phyloP scores from a whole-genome alignment of 2,888 invertebrate genomes.

The Rutpela maculata region DNA sequence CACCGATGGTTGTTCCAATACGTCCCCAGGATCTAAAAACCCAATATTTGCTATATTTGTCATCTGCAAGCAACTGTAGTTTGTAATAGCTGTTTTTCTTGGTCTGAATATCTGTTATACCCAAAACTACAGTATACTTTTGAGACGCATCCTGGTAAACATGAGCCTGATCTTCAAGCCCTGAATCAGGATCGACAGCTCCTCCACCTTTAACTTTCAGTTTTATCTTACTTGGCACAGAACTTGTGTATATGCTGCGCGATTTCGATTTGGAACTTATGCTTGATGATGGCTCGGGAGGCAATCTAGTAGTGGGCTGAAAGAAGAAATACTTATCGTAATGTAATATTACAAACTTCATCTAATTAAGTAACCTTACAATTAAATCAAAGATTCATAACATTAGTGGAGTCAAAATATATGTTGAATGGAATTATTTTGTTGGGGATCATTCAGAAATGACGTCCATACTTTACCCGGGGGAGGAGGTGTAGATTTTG shows the following conservation, averaged over 20 bases:
- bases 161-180: constrained; percentile 85
- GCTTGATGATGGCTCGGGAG: constrained; percentile 62
- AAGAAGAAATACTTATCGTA: constrained; percentile 3
- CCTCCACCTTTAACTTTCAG: constrained; percentile 86
- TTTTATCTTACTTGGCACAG: constrained; percentile 79
- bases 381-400: too few relatives aligned
- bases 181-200: constrained; percentile 95
- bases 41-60: constrained; percentile 78
- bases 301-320: constrained; percentile 69
- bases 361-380: too few relatives aligned
- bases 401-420: too few relatives aligned
- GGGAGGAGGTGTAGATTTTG: too few relatives aligned
- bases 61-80: constrained; percentile 89
- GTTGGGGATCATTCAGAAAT: too few relatives aligned
- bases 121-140: constrained; percentile 88
- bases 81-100: constrained; percentile 97
- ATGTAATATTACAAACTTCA: too few relatives aligned
- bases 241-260: constrained; percentile 73
- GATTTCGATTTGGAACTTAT: constrained; percentile 67
- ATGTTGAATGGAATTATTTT: too few relatives aligned
- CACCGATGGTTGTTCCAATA: constrained; percentile 95
- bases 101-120: constrained; percentile 88
- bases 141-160: constrained; percentile 79
- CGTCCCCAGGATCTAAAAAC: constrained; percentile 91
- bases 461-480: too few relatives aligned